These are phyloP conservation scores for Incurvaria masculella DNA, from an alignment of 2,888 invertebrate genomes.

Conservation along the genomic window DNA sequence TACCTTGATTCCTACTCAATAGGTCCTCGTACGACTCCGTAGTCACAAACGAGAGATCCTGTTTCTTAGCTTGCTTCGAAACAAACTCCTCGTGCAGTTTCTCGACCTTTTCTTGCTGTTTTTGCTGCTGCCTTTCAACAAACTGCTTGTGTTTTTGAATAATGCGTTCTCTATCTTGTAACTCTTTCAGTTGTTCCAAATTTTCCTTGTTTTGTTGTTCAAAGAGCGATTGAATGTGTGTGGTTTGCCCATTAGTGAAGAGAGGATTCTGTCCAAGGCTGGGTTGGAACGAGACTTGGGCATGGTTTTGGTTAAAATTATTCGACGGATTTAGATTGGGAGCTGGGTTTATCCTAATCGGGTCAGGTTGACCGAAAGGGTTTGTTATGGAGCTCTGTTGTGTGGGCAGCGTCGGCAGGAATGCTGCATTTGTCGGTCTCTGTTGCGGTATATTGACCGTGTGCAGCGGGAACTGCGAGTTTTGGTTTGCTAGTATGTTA, in stretches of 20 bases:
- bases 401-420: conserved; percentile 37
- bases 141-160: conserved; percentile 75
- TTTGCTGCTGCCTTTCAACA: conserved; percentile 75
- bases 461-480: conserved; percentile 24
- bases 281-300: conserved; percentile 40
- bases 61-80: conserved; percentile 65
- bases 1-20: conserved; percentile 36
- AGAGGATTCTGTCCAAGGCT: conserved; percentile 38
- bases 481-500: too few relatives aligned
- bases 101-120: conserved; percentile 72
- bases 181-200: conserved; percentile 61
- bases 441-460: conserved; percentile 35
- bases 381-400: conserved; percentile 30
- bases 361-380: conserved; percentile 35
- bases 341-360: conserved; percentile 46
- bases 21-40: conserved; percentile 47
- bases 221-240: conserved; percentile 54
- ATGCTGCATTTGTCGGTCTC: conserved; percentile 38
- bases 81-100: conserved; percentile 69
- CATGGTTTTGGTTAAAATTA: conserved; percentile 26
- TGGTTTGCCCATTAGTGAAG: conserved; percentile 48
- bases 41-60: conserved; percentile 47
- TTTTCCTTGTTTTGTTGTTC: conserved; percentile 62
- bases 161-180: conserved; percentile 67
- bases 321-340: conserved; percentile 36